Conservation (phyloP, 2,797 vertebrate genomes). For the Nyctibius grandis region DNA sequence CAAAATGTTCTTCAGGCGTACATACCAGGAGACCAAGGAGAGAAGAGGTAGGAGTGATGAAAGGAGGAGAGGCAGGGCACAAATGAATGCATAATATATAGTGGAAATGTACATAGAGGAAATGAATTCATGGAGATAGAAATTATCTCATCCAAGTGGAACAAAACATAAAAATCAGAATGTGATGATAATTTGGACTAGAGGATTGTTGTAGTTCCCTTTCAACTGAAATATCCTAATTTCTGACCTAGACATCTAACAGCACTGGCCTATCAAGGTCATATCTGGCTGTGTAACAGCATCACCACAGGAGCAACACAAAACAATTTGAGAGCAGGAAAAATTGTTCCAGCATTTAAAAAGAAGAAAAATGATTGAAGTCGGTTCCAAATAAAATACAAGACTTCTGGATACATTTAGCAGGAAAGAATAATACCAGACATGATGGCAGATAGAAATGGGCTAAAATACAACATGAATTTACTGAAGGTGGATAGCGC, state of each 20-base stretch:
- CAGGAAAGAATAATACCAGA: not conserved
- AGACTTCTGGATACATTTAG: not conserved
- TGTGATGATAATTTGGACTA: not conserved
- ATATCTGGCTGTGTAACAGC: not conserved
- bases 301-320: not conserved
- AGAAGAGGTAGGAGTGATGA: not conserved
- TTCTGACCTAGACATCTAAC: not conserved
- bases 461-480: not conserved
- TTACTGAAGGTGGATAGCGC: not conserved
- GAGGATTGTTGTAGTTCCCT: not conserved
- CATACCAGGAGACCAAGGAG: not conserved
- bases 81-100: not conserved
- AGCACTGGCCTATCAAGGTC: not conserved
- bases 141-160: not conserved
- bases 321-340: not conserved
- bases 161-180: not conserved
- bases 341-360: not conserved
- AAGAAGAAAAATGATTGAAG: not conserved
- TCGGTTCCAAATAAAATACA: not conserved
- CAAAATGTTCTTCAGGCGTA: not conserved
- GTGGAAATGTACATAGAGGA: slow-evolving; percentile 27
- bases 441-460: not conserved
- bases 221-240: not conserved
- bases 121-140: slow-evolving; percentile 6
- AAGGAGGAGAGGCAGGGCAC: not conserved